Evolutionary conservation across 1,140 invertebrate species (phyloP), one percentile per base, ranked within the genome.

Genomic region (Achatina immaculata): DNA sequence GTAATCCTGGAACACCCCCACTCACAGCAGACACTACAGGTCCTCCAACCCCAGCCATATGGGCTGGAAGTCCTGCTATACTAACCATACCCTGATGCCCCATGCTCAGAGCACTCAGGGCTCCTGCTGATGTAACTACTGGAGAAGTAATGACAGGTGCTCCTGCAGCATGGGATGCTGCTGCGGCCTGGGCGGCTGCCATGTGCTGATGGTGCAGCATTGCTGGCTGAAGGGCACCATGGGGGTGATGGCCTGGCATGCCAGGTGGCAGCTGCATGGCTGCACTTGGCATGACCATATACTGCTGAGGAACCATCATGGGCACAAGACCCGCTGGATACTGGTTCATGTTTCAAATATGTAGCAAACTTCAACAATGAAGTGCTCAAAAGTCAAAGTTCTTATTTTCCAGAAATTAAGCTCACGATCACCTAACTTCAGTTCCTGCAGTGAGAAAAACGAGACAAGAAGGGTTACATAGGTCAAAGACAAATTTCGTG

Each of bases 251-350:
- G 34, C 79, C 83, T 31, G 83, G 76, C n/a, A 78, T 75, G n/a
- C 81, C 81, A 24, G 77, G 78, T 24, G 82, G 78, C 34, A 80
- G 51, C 16, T 79, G 82, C 9, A 79, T 43, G 80, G 82, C 85
- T 51, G 86, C 75, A 36, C 85, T 76, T 43, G 88, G 85, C 31
- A 87, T 86, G 82, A 88, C 86, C 89, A 88, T 88, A 76, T 87
- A 88, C 75, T 86, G 87, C 55, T 83, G 86, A 21, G 85, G 88
- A 81, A 88, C 84, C 85, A 90, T 86, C 88, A 89, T 89, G 14
- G 89, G 89, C 38, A 90, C 81, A 81, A 89, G 85, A 19, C 87
- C 88, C 21, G 66, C 43, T 73, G 86, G 83, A 79, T 86, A 85
- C 65, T 84, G 85, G 80, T 86, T 86, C 85, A 86, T 86, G 40